phyloP scores from a whole-genome alignment of 1,140 invertebrate genomes.

The Glomeris maerens region DNA sequence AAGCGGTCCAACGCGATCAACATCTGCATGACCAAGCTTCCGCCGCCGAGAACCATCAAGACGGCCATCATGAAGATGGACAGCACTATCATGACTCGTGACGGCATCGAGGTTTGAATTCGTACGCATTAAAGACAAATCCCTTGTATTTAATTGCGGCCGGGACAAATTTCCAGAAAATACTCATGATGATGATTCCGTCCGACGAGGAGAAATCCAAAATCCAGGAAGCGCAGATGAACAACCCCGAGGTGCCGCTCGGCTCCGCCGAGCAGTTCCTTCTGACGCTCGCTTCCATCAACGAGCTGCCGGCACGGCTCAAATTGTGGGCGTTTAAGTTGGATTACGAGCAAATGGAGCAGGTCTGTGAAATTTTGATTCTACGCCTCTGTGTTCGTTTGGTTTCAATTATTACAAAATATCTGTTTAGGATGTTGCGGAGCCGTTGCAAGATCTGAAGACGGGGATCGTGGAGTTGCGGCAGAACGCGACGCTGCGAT shows the following conservation, averaged over 20 bases:
- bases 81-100: constrained; percentile 90
- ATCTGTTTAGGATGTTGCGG: constrained; percentile 72
- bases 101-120: constrained; percentile 72
- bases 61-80: constrained; percentile 99
- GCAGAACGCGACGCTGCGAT: constrained; percentile 85
- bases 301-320: constrained; percentile 81
- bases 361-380: constrained; percentile 38
- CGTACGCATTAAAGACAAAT: neutral
- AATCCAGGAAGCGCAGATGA: constrained; percentile 88
- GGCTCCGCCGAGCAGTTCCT: constrained; percentile 97
- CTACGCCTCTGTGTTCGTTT: neutral
- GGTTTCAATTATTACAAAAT: neutral
- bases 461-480: constrained; percentile 82
- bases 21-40: constrained; percentile 98
- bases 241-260: constrained; percentile 85
- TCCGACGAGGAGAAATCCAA: constrained; percentile 89
- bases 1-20: constrained; percentile 99
- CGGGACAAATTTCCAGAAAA: constrained; percentile 49
- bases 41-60: constrained; percentile 87
- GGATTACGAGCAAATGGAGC: constrained; percentile 92
- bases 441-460: constrained; percentile 96
- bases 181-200: constrained; percentile 86
- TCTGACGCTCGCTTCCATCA: constrained; percentile 86
- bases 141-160: neutral
- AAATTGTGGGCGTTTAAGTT: constrained; percentile 97